Conservation (phyloP, 2,888 invertebrate species). For the Heliconius erato region DNA sequence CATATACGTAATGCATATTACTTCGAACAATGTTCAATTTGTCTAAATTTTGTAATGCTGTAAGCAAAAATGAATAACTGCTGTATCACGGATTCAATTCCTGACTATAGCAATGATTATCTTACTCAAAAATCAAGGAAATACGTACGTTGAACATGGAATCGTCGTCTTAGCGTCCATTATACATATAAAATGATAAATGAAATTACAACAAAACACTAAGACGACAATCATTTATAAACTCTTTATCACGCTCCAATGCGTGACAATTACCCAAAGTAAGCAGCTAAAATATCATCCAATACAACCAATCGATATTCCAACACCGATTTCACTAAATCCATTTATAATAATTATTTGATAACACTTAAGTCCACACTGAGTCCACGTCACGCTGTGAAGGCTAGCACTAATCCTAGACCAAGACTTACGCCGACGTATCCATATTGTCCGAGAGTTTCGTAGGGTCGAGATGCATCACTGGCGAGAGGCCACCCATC, state of each 20-base stretch:
- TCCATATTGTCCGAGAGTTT: conserved; percentile 35
- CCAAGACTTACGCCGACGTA: conserved; percentile 51
- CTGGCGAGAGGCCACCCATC: conserved; percentile 73
- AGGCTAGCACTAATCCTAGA: not conserved
- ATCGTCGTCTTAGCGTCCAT: not conserved
- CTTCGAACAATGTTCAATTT: not conserved
- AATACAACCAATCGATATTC: not conserved
- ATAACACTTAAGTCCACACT: conserved; percentile 7
- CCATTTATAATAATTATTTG: not conserved
- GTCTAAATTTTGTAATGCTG: conserved; percentile 2
- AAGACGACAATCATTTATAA: not conserved
- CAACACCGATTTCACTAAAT: conserved; percentile 8
- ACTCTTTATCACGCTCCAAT: not conserved
- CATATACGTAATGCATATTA: not conserved
- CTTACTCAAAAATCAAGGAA: not conserved
- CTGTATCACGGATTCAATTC: not conserved
- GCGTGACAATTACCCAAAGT: not conserved
- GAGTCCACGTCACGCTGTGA: conserved; percentile 21
- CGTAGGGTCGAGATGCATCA: conserved; percentile 43
- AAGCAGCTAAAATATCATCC: conserved; percentile 8
- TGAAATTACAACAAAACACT: not conserved
- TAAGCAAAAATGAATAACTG: conserved; percentile 10
- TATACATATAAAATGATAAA: not conserved
- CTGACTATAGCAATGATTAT: not conserved
- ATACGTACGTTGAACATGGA: not conserved